Evolutionary conservation across 2,113 vertebrate species (phyloP).

Genomic region (Oreocharis arfaki): DNA sequence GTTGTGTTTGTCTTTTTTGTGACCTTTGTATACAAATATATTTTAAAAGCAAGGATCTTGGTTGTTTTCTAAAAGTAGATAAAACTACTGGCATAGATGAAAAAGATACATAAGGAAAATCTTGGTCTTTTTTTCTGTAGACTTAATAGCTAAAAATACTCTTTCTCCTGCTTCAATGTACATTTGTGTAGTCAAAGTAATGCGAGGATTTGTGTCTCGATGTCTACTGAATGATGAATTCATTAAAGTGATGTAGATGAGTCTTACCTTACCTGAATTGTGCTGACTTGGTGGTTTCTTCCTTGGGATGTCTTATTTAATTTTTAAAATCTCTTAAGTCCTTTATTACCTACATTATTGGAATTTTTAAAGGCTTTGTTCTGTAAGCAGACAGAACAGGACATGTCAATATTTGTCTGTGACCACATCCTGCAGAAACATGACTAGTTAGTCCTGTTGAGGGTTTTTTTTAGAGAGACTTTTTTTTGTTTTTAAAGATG

Average conservation of each 20-base stretch:
- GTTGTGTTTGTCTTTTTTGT: background rate
- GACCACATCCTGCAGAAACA: slow-evolving; percentile 29
- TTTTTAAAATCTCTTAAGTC: background rate
- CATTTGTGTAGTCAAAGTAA: background rate
- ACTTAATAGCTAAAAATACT: background rate
- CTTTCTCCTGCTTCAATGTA: background rate
- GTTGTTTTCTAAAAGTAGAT: background rate
- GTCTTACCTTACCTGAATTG: background rate
- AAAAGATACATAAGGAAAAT: background rate
- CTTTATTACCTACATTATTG: slow-evolving; percentile 6
- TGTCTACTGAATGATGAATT: background rate
- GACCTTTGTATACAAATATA: background rate
- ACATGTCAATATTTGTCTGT: slow-evolving; percentile 52
- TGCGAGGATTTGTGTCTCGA: background rate
- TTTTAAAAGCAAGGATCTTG: background rate
- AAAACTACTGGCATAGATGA: background rate
- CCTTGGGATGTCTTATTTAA: background rate
- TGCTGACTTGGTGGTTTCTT: background rate
- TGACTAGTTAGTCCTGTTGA: background rate
- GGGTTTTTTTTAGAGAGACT: background rate
- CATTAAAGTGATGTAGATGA: background rate
- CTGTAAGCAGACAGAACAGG: slow-evolving; percentile 26
- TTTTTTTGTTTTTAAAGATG: background rate
- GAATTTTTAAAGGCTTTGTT: slow-evolving; percentile 16
- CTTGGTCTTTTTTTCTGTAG: background rate